Percentiles rank a stretch among this genome's conserved stretches.
These are phyloP conservation scores for Bombus huntii DNA, from an alignment of 1,140 invertebrate species.

Conservation along the genomic window DNA sequence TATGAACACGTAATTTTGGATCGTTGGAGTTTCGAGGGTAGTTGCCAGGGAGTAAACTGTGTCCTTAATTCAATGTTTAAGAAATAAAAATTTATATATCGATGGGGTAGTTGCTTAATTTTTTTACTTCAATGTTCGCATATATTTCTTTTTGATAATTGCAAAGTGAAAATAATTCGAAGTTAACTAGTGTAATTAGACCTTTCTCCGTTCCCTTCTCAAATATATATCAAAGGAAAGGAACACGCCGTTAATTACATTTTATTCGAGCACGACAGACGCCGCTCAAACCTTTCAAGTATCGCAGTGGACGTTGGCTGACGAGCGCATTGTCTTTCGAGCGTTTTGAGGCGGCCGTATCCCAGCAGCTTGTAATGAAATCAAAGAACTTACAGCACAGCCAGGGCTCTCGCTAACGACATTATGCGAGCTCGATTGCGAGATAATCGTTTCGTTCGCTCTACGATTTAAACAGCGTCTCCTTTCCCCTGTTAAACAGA, in stretches of 20 bases:
- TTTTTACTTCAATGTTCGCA: not conserved
- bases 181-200: not conserved
- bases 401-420: slow-evolving; percentile 1
- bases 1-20: not conserved
- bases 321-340: slow-evolving; percentile 3
- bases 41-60: not conserved
- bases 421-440: slow-evolving; percentile 11
- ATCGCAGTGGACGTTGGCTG: not conserved
- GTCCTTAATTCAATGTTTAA: too few relatives aligned
- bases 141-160: not conserved
- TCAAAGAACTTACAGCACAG: slow-evolving; percentile 16
- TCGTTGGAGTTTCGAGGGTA: not conserved
- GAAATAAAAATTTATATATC: too few relatives aligned
- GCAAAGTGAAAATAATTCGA: not conserved
- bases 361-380: slow-evolving; percentile 28
- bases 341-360: slow-evolving; percentile 6
- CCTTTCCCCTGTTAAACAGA: not conserved
- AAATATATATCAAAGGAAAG: not conserved
- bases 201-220: not conserved
- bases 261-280: slow-evolving; percentile 13
- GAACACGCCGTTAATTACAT: not conserved
- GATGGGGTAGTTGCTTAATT: not conserved
- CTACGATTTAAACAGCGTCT: not conserved
- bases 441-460: slow-evolving; percentile 16
- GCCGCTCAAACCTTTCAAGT: slow-evolving; percentile 33